Evolutionary conservation across 1,140 invertebrate genomes (phyloP).

Genomic region (Liolophura sinensis): DNA sequence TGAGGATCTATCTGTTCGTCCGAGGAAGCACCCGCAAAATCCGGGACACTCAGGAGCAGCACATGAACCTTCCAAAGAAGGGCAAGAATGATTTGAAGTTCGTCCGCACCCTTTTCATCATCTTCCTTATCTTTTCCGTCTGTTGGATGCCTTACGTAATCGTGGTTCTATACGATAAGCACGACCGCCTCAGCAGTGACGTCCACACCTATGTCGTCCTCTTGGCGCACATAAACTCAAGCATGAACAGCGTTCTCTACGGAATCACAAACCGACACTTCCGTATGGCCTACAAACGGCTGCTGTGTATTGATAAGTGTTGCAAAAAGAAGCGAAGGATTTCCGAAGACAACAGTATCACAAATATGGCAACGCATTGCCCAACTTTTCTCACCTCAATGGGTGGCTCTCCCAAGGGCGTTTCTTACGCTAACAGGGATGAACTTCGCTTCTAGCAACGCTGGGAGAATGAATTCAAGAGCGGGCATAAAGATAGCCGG

Average conservation of each 20-base stretch:
- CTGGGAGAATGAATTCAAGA: no score
- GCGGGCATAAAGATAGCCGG: no score
- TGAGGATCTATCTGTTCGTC: conserved; percentile 34
- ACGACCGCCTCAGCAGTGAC: conserved; percentile 10
- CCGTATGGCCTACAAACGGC: conserved; percentile 3
- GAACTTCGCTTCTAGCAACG: no score
- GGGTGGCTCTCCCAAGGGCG: no score
- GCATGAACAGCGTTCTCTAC: conserved; percentile 25
- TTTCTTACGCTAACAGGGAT: no score
- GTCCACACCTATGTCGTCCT: conserved; percentile 17
- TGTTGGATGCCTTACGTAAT: conserved; percentile 27
- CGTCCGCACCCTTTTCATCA: conserved; percentile 20
- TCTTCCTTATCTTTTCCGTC: conserved; percentile 21
- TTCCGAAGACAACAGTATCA: no score
- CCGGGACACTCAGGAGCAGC: not conserved
- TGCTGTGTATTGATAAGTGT: not conserved
- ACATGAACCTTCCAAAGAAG: not conserved
- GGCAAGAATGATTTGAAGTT: not conserved
- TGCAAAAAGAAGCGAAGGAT: no score
- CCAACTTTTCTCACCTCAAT: no score
- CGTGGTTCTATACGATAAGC: conserved; percentile 13
- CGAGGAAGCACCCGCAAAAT: conserved; percentile 2
- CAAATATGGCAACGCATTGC: no score
- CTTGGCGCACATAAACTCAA: conserved; percentile 25
- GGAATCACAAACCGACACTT: conserved; percentile 17